Percentiles rank a stretch among this genome's conserved stretches.
phyloP scores from a whole-genome alignment of 1,140 invertebrate genomes.

The Pseudomyrmex pallidus region DNA sequence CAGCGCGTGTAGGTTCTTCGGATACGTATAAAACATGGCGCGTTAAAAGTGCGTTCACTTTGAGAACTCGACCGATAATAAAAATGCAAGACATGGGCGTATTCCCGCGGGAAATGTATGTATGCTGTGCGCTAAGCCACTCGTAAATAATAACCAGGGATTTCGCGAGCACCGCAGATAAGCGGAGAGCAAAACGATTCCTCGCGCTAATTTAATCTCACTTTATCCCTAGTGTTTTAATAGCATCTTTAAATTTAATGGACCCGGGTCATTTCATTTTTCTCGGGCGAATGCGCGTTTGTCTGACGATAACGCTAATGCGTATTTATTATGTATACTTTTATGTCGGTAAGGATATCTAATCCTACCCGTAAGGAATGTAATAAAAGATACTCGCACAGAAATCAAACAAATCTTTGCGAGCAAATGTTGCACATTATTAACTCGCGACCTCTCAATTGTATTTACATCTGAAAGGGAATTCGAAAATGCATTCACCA shows the following conservation, averaged over 20 bases:
- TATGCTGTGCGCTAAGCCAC: conserved; percentile 48
- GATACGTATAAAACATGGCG: background rate
- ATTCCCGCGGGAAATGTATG: conserved; percentile 37
- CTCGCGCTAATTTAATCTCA: conserved; percentile 56
- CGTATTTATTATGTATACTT: conserved; percentile 26
- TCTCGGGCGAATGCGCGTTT: background rate
- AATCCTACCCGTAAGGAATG: background rate
- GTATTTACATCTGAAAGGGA: background rate
- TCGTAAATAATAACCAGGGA: conserved; percentile 55
- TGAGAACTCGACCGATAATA: conserved; percentile 26
- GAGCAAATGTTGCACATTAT: background rate
- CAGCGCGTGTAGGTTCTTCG: background rate
- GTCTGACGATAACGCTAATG: conserved; percentile 40
- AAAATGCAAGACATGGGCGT: conserved; percentile 47
- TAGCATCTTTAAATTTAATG: conserved; percentile 60
- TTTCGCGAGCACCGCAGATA: conserved; percentile 44
- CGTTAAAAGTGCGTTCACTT: conserved; percentile 15
- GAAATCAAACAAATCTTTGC: background rate
- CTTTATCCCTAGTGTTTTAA: conserved; percentile 58
- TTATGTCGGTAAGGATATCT: background rate
- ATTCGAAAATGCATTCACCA: background rate
- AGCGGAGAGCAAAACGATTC: conserved; percentile 45
- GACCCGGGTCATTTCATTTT: conserved; percentile 52
- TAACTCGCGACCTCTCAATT: background rate
- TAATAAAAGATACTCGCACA: background rate